A percentile compares a stretch with the other conserved stretches of the same genome.
Conservation (phyloP, 2,797 vertebrate genomes). For the Pempheris klunzingeri region DNA sequence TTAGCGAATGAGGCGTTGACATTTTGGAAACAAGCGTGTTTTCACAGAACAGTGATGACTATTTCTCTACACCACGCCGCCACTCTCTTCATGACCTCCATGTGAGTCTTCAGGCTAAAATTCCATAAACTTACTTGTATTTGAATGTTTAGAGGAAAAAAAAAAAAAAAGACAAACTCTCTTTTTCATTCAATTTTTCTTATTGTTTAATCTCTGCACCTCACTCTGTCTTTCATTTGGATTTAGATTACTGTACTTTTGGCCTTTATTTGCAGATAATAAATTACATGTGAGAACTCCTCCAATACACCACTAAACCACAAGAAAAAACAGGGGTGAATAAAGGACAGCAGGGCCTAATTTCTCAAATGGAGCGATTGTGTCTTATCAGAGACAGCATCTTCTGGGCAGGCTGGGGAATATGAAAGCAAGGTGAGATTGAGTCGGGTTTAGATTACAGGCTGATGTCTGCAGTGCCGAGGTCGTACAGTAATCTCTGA, state of each 20-base stretch:
- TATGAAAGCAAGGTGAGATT: conserved; percentile 53
- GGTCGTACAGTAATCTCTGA: conserved; percentile 28
- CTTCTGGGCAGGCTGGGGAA: conserved; percentile 40
- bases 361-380: conserved; percentile 62
- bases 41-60: not conserved
- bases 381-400: conserved; percentile 61
- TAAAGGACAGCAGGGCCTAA: conserved; percentile 41
- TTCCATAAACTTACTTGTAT: not conserved
- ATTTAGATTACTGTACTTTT: conserved; percentile 11
- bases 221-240: not conserved
- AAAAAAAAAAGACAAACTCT: not conserved
- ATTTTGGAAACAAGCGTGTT: not conserved
- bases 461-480: conserved; percentile 51
- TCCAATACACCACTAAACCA: not conserved
- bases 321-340: conserved; percentile 13
- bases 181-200: not conserved
- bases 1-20: not conserved
- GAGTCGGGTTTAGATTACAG: conserved; percentile 65
- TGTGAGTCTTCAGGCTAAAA: not conserved
- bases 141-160: not conserved
- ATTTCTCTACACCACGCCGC: not conserved
- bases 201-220: not conserved
- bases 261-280: conserved; percentile 1
- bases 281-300: not conserved
- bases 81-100: not conserved